These are phyloP conservation scores for Dynastes hyllus DNA, from an alignment of 2,888 invertebrate species.

Conservation along the genomic window DNA sequence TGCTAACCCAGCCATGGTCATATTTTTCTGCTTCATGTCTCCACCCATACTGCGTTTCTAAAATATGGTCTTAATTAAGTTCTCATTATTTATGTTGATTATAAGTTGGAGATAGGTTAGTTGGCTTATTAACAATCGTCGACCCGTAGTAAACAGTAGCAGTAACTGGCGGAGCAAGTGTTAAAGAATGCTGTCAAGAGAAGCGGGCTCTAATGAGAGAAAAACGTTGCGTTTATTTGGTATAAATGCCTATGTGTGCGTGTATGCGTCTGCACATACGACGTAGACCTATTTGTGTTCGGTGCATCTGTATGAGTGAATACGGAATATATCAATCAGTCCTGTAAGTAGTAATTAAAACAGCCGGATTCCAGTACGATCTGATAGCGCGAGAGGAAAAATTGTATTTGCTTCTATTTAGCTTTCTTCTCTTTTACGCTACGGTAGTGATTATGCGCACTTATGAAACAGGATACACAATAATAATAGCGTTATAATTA, in stretches of 20 bases:
- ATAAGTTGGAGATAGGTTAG: conserved; percentile 57
- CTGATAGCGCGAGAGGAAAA: conserved; percentile 50
- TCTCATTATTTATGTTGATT: conserved; percentile 66
- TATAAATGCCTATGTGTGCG: conserved; percentile 51
- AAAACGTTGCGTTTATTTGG: conserved; percentile 56
- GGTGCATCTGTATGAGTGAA: conserved; percentile 56
- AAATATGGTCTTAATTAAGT: conserved; percentile 65
- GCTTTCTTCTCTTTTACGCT: background rate
- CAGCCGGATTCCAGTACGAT: conserved; percentile 61
- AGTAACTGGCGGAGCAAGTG: conserved; percentile 58
- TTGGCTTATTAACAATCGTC: conserved; percentile 51
- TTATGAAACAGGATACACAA: too few species aligned
- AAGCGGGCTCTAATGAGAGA: conserved; percentile 52
- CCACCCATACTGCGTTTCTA: conserved; percentile 47
- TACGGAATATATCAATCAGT: conserved; percentile 41
- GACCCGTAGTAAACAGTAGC: conserved; percentile 60
- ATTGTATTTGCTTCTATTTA: conserved; percentile 15
- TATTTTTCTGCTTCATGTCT: conserved; percentile 16
- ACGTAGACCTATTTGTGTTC: conserved; percentile 58
- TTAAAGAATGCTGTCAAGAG: conserved; percentile 60
- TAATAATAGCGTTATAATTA: too few species aligned
- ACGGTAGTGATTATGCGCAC: too few species aligned
- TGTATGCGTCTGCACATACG: background rate
- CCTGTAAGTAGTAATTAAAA: conserved; percentile 62
- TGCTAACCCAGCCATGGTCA: conserved; percentile 6